phyloP scores from a whole-genome alignment of 64 coral and sea anemone species.

The Acropora yongei region DNA sequence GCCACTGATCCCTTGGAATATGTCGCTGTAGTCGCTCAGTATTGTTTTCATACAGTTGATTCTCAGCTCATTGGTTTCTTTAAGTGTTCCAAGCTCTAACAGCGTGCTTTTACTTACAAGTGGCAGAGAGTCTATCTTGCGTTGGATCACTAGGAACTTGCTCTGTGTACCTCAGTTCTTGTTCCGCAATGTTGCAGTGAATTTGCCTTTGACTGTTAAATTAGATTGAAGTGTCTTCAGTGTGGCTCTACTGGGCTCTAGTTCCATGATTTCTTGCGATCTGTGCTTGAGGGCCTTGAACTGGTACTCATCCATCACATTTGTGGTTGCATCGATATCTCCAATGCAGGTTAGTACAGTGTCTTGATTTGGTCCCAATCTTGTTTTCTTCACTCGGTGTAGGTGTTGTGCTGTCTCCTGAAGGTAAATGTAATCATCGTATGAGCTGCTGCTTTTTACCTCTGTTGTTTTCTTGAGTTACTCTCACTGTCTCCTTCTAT shows the following conservation, averaged over 20 bases:
- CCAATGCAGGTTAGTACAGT: slow-evolving; percentile 24
- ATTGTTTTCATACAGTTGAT: slow-evolving; percentile 23
- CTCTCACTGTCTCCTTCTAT: too few species aligned
- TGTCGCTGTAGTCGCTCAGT: background rate
- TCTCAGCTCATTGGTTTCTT: slow-evolving; percentile 34
- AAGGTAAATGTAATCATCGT: too few species aligned
- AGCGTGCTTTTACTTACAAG: slow-evolving; percentile 68
- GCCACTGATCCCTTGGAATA: background rate
- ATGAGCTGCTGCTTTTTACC: too few species aligned
- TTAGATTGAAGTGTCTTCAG: slow-evolving; percentile 63
- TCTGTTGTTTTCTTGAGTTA: too few species aligned
- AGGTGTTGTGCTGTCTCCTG: background rate
- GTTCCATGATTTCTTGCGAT: slow-evolving; percentile 65
- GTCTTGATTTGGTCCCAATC: slow-evolving; percentile 36
- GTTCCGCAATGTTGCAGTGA: slow-evolving; percentile 59
- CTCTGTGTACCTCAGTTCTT: slow-evolving; percentile 55
- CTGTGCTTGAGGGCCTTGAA: slow-evolving; percentile 74
- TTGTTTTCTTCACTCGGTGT: slow-evolving; percentile 60
- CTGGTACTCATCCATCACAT: slow-evolving; percentile 89
- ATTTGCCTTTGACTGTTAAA: slow-evolving; percentile 72
- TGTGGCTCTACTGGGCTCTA: slow-evolving; percentile 14
- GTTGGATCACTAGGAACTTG: slow-evolving; percentile 72
- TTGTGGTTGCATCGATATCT: slow-evolving; percentile 68
- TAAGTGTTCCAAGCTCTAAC: slow-evolving; percentile 38
- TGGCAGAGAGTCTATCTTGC: slow-evolving; percentile 76